phyloP scores from a whole-genome alignment of 2,113 vertebrate genomes.

The Pheucticus melanocephalus region DNA sequence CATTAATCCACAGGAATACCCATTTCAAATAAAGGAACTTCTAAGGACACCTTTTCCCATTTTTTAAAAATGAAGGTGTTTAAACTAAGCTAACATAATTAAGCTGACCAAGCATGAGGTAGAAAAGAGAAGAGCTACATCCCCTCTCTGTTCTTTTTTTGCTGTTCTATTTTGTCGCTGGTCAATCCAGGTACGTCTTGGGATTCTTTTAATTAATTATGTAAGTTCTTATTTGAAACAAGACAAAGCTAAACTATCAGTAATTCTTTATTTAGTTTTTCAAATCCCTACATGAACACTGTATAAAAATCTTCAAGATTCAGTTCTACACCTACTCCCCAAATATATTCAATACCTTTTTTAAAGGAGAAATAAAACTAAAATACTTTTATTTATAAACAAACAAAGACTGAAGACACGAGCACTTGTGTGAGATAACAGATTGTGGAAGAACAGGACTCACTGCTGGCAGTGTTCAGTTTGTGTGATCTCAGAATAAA shows the following conservation, averaged over 20 bases:
- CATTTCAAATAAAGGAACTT: not conserved
- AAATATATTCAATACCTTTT: not conserved
- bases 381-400: not conserved
- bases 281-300: not conserved
- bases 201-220: not conserved
- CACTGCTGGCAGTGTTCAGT: not conserved
- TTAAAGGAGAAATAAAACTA: not conserved
- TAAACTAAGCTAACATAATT: not conserved
- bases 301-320: not conserved
- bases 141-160: not conserved
- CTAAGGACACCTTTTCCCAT: rapidly evolving
- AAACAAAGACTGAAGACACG: not conserved
- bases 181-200: not conserved
- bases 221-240: not conserved
- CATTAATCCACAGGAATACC: not conserved
- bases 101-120: not conserved
- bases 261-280: not conserved
- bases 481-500: not conserved
- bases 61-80: not conserved
- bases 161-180: not conserved
- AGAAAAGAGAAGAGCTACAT: not conserved
- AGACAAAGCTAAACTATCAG: not conserved
- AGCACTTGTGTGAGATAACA: not conserved
- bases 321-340: not conserved
- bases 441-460: not conserved